Conservation (phyloP, 2,797 vertebrate genomes). For the Rhinophrynus dorsalis region DNA sequence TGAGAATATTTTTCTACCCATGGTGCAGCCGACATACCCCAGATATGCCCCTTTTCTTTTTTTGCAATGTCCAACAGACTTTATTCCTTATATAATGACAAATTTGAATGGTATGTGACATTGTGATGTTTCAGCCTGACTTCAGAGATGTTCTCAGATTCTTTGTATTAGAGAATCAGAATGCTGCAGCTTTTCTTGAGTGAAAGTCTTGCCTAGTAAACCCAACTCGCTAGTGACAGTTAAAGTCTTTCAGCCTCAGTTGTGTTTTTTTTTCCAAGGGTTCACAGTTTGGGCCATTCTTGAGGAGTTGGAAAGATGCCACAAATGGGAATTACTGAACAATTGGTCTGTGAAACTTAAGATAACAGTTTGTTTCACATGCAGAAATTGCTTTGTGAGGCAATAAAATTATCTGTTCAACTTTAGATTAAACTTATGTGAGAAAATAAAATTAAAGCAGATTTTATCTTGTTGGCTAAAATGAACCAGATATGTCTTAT, state of each 20-base stretch:
- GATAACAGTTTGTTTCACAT: conserved; percentile 90
- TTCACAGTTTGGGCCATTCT: conserved; percentile 71
- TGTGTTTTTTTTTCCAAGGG: conserved; percentile 60
- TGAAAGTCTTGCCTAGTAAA: conserved; percentile 49
- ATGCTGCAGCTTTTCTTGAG: conserved; percentile 58
- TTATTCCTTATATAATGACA: too few species aligned
- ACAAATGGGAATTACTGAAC: conserved; percentile 92
- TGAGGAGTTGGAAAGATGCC: conserved; percentile 78
- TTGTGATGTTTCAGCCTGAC: conserved; percentile 44
- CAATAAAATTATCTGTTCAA: conserved; percentile 78
- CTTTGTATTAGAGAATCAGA: conserved; percentile 36
- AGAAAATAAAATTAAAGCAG: conserved; percentile 70
- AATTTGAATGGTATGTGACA: too few species aligned
- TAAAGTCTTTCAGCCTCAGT: conserved; percentile 62
- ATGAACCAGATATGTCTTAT: conserved; percentile 46
- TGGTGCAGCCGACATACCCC: too few species aligned
- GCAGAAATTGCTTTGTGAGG: conserved; percentile 81
- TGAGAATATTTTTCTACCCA: too few species aligned
- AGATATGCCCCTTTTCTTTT: too few species aligned
- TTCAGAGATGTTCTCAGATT: conserved; percentile 61
- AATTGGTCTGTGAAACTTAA: conserved; percentile 88
- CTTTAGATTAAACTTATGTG: conserved; percentile 73
- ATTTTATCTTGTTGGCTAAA: conserved; percentile 61
- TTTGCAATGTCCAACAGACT: too few species aligned
- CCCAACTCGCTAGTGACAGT: conserved; percentile 62